A percentile compares a stretch with the other conserved stretches of the same genome.
Conservation (phyloP, 2,113 vertebrate genomes). For the Anhinga rufa region DNA sequence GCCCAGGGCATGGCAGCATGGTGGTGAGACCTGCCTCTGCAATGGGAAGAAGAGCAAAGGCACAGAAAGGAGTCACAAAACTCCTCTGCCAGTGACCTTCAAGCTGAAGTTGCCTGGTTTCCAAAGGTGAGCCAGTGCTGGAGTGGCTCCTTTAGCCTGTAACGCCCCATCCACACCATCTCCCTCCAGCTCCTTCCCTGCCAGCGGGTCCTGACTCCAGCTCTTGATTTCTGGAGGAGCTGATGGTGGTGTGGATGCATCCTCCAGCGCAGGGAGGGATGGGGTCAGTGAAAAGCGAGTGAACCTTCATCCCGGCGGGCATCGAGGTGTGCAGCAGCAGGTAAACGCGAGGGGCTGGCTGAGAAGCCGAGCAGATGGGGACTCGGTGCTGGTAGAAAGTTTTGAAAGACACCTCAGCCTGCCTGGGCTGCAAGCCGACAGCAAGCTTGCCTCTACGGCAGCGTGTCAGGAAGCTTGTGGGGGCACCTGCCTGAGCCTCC, state of each 20-base stretch:
- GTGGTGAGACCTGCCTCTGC: background rate
- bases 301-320: background rate
- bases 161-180: background rate
- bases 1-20: background rate
- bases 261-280: background rate
- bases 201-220: background rate
- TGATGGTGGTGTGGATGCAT: background rate
- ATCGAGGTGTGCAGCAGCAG: background rate
- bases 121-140: background rate
- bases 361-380: background rate
- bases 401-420: background rate
- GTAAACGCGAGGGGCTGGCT: background rate
- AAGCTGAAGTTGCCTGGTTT: background rate
- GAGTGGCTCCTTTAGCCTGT: background rate
- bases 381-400: background rate
- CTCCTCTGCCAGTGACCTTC: background rate
- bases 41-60: background rate
- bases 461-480: accelerated
- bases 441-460: accelerated
- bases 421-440: background rate
- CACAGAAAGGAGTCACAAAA: background rate
- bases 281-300: background rate
- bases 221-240: background rate
- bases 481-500: background rate
- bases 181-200: background rate